Evolutionary conservation across 2,888 invertebrate genomes (phyloP).

Genomic region (Thecophora atra): DNA sequence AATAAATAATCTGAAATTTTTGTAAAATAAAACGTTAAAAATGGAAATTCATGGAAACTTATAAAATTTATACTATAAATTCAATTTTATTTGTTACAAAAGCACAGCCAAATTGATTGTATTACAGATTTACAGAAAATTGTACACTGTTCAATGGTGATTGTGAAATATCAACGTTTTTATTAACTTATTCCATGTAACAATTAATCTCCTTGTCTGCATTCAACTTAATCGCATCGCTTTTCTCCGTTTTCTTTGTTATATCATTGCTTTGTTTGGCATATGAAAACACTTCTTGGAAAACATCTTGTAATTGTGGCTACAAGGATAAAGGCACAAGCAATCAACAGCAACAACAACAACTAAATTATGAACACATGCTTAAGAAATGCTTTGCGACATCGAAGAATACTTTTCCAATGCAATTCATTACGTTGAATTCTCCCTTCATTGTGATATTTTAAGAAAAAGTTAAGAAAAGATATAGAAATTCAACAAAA

Average conservation of each 20-base stretch:
- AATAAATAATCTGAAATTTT: too few species aligned
- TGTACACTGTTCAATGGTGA: too few species aligned
- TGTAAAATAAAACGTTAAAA: too few species aligned
- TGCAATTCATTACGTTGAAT: conserved; percentile 20
- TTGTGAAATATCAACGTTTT: too few species aligned
- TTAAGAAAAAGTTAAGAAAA: conserved; percentile 11
- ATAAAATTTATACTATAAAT: too few species aligned
- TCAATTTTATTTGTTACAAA: too few species aligned
- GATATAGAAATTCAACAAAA: conserved; percentile 28
- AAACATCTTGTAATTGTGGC: conserved; percentile 49
- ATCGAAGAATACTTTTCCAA: conserved; percentile 35
- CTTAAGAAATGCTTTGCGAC: conserved; percentile 18
- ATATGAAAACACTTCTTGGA: conserved; percentile 36
- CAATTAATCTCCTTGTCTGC: neutral
- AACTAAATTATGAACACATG: conserved; percentile 33
- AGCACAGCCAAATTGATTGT: too few species aligned
- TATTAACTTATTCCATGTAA: too few species aligned
- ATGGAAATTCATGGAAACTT: too few species aligned
- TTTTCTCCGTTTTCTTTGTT: too few species aligned
- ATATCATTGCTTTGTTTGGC: neutral
- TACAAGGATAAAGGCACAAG: conserved; percentile 37
- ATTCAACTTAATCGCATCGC: neutral
- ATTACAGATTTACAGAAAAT: too few species aligned
- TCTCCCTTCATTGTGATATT: neutral
- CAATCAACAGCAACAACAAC: conserved; percentile 15